Evolutionary conservation across 2,888 invertebrate genomes (phyloP).

Genomic region (Pterostichus niger): DNA sequence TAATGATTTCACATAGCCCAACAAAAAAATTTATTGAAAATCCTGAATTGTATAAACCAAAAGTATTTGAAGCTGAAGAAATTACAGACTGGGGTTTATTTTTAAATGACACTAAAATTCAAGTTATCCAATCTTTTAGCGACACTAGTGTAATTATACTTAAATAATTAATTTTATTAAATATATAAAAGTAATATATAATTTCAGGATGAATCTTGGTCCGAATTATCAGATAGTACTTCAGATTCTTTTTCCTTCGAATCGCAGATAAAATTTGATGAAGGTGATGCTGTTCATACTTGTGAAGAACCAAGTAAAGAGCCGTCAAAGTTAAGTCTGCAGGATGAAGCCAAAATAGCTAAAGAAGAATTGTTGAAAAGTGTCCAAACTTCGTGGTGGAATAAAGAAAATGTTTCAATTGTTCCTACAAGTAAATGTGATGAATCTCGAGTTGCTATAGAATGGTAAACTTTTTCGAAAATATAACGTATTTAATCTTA

Average conservation of each 20-base stretch:
- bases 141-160: slow-evolving; percentile 73
- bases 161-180: not conserved
- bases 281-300: slow-evolving; percentile 7
- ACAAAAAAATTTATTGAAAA: slow-evolving; percentile 73
- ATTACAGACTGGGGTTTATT: slow-evolving; percentile 78
- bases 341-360: slow-evolving; percentile 53
- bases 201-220: slow-evolving; percentile 48
- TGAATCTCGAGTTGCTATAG: slow-evolving; percentile 73
- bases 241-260: slow-evolving; percentile 2
- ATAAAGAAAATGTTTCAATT: slow-evolving; percentile 70
- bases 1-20: slow-evolving; percentile 74
- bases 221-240: slow-evolving; percentile 16
- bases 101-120: slow-evolving; percentile 76
- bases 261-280: slow-evolving; percentile 1
- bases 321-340: slow-evolving; percentile 15
- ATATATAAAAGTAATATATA: not conserved
- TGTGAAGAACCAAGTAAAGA: not conserved
- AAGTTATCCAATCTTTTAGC: slow-evolving; percentile 73
- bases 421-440: slow-evolving; percentile 71
- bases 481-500: not conserved
- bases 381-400: slow-evolving; percentile 74
- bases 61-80: slow-evolving; percentile 74
- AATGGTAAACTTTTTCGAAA: slow-evolving; percentile 71
- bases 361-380: slow-evolving; percentile 70
- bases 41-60: slow-evolving; percentile 70